Evolutionary conservation across 2,888 invertebrate genomes (phyloP).

Genomic region (Sthenelais limicola): DNA sequence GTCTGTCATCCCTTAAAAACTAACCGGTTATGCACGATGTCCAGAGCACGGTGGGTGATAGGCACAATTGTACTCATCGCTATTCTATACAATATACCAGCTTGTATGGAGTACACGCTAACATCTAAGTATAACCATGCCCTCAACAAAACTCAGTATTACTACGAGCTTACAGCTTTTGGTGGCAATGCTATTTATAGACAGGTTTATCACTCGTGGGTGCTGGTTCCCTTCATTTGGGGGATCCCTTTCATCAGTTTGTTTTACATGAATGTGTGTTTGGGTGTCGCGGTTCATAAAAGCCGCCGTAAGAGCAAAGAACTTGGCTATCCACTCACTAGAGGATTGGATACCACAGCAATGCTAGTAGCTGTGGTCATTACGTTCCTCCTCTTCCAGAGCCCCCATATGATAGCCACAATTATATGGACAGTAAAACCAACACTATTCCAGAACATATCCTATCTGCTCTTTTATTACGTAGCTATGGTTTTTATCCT

Average conservation of each 20-base stretch:
- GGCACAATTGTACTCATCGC: not conserved
- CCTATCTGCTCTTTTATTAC: conserved; percentile 13
- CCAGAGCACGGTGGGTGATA: not conserved
- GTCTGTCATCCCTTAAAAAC: conserved; percentile 28
- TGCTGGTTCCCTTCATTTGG: conserved; percentile 27
- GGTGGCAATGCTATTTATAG: conserved; percentile 8
- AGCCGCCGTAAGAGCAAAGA: not conserved
- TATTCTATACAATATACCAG: conserved; percentile 25
- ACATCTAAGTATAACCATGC: not conserved
- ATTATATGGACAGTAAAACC: not conserved
- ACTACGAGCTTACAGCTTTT: conserved; percentile 19
- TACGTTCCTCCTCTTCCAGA: conserved; percentile 32
- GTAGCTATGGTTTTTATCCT: conserved; percentile 12
- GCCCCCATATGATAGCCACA: conserved; percentile 34
- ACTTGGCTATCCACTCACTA: not conserved
- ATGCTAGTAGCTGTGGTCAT: conserved; percentile 29
- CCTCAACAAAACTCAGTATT: not conserved
- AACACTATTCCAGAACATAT: not conserved
- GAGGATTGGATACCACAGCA: conserved; percentile 10
- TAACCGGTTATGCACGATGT: conserved; percentile 8
- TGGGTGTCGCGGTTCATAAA: not conserved
- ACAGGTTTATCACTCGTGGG: conserved; percentile 25
- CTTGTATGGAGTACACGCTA: conserved; percentile 23
- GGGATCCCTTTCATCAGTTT: conserved; percentile 30
- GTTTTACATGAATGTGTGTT: conserved; percentile 25